Base-by-base conservation (phyloP, 2,888 invertebrate genomes). In the Hemistola chrysoprasaria region DNA sequence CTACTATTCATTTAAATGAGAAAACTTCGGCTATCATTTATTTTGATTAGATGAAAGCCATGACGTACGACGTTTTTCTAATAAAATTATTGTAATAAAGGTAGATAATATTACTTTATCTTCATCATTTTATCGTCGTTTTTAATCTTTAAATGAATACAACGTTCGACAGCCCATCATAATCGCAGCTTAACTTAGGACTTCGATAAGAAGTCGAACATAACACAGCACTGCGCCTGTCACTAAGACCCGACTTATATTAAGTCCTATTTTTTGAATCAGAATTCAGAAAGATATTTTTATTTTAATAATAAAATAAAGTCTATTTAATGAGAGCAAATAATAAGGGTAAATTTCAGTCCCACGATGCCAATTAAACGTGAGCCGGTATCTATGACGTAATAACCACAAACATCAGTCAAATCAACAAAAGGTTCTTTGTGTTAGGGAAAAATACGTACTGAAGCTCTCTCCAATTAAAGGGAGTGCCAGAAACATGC, bases 381-480 rank as follows among this genome's bases (percentile, higher is more conserved):
- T 36, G 33, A 50, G 38, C 40, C 37, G 43, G 40, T 47, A 49
- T 47, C 41, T 47, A 46, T 44, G 47, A 42, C 44, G 38, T 42
- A 44, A 51, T 40, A 47, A 48, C 49, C 42, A 45, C 34, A 40
- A 42, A 22, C 26, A 35, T 47, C 47, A 31, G 54, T 41, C 53
- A 59, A 41, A 47, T 47, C 47, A 47, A 59, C 57, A 61, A 57
- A 61, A 55, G 50, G 62, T 55, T 49, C 60, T 64, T 62, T 63
- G 60, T 58, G 51, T 57, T 53, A 47, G 58, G 61, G 62, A 65
- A 62, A 61, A 62, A 62, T 55, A 58, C 51, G 58, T 59, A 63
- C 59, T 65, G 58, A 65, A 57, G 49, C 55, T 42, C 72, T 62
- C 70, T 71, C 68, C 74, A 74, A 76, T 77, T 74, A 74, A 68